Percentiles rank a stretch among this genome's conserved stretches.
phyloP scores from a whole-genome alignment of 2,888 invertebrate genomes.

The Noctua pronuba region DNA sequence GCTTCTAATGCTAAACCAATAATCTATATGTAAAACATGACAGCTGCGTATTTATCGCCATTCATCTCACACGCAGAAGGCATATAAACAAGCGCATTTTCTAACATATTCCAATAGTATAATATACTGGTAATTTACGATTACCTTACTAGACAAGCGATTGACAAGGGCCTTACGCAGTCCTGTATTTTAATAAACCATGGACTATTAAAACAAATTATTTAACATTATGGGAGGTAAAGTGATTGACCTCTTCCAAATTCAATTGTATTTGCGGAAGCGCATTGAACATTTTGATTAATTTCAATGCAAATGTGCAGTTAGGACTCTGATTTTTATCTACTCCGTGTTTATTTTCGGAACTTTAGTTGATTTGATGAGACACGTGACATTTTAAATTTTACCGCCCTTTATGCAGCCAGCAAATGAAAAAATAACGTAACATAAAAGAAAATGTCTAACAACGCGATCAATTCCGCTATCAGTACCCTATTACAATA shows the following conservation, averaged over 20 bases:
- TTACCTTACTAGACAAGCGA: slow-evolving; percentile 30
- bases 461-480: slow-evolving; percentile 19
- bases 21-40: slow-evolving; percentile 59
- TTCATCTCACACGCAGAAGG: slow-evolving; percentile 40
- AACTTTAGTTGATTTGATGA: not conserved
- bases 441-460: slow-evolving; percentile 23
- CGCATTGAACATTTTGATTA: not conserved
- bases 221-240: not conserved
- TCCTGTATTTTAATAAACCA: slow-evolving; percentile 21
- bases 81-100: slow-evolving; percentile 42
- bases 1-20: slow-evolving; percentile 45
- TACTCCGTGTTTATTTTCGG: slow-evolving; percentile 9
- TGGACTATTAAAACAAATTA: slow-evolving; percentile 1
- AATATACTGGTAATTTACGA: slow-evolving; percentile 39
- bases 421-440: slow-evolving; percentile 9
- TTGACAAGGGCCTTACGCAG: slow-evolving; percentile 29
- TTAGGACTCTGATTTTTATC: not conserved
- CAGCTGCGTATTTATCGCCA: slow-evolving; percentile 54
- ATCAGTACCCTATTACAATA: slow-evolving; percentile 49
- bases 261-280: not conserved
- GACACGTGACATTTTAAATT: not conserved
- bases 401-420: not conserved
- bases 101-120: slow-evolving; percentile 43
- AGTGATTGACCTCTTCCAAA: not conserved
- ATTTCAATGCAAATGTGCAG: not conserved